These are phyloP conservation scores for Drosophila melanica DNA, from an alignment of 1,140 invertebrate genomes.

Conservation along the genomic window DNA sequence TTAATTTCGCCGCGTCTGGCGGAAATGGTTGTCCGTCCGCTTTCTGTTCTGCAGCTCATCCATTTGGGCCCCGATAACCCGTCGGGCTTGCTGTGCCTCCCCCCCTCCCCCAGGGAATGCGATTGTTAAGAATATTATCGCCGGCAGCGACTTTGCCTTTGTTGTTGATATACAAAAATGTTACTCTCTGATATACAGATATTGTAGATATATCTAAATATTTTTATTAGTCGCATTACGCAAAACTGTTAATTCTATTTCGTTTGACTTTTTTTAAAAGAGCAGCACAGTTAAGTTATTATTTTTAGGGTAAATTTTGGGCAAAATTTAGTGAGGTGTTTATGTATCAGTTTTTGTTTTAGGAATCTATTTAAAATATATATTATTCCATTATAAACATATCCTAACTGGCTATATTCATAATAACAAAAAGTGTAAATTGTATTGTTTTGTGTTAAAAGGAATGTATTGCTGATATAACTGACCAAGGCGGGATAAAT, in stretches of 20 bases:
- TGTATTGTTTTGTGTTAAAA: too few relatives aligned
- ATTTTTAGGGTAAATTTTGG: background rate
- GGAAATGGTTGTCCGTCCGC: slow-evolving; percentile 43
- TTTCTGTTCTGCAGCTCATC: slow-evolving; percentile 23
- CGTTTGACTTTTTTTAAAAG: background rate
- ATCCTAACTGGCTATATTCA: too few relatives aligned
- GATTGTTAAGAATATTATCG: slow-evolving; percentile 64
- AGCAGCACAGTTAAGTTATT: background rate
- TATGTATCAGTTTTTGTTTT: too few relatives aligned
- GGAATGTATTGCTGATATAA: too few relatives aligned
- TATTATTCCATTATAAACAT: too few relatives aligned
- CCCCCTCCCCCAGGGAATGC: slow-evolving; percentile 28
- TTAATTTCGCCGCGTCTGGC: slow-evolving; percentile 41
- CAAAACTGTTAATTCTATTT: too few relatives aligned
- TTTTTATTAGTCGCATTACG: background rate
- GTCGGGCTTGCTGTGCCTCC: slow-evolving; percentile 26
- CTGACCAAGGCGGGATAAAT: too few relatives aligned
- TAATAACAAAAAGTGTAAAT: too few relatives aligned
- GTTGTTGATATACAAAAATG: slow-evolving; percentile 26
- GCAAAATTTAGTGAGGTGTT: too few relatives aligned
- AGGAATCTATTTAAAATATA: too few relatives aligned
- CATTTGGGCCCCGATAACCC: slow-evolving; percentile 21
- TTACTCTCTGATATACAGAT: slow-evolving; percentile 5
- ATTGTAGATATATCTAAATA: background rate
- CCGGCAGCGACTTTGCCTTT: slow-evolving; percentile 34